phyloP scores from a whole-genome alignment of 2,888 invertebrate genomes.

The Epirrita christyi region DNA sequence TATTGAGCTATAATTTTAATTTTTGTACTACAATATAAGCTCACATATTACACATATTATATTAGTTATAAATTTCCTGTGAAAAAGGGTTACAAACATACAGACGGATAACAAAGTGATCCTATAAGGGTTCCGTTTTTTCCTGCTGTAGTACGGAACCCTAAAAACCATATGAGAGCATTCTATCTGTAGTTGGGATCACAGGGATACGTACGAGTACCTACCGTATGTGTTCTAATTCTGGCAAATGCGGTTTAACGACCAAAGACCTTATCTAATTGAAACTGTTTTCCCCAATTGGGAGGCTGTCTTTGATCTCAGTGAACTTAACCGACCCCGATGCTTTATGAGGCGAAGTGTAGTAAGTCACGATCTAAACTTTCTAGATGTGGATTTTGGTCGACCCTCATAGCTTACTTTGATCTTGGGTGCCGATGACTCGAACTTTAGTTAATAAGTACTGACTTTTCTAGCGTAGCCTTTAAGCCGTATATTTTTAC shows the following conservation, averaged over 20 bases:
- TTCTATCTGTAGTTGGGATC: no score
- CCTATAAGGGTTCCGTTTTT: no score
- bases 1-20: no score
- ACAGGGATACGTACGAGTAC: neutral
- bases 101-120: no score
- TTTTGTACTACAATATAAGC: no score
- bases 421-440: constrained; percentile 22
- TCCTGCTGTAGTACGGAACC: no score
- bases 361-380: constrained; percentile 34
- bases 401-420: constrained; percentile 18
- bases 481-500: constrained; percentile 1
- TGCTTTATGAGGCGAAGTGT: constrained; percentile 33
- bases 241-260: constrained; percentile 7
- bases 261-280: constrained; percentile 44
- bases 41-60: no score
- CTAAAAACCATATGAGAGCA: no score
- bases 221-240: neutral
- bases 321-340: constrained; percentile 20
- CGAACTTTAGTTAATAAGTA: constrained; percentile 7
- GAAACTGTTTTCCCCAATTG: constrained; percentile 57
- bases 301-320: constrained; percentile 49
- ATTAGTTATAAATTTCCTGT: no score
- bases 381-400: constrained; percentile 26
- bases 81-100: no score
- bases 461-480: constrained; percentile 4